phyloP scores from a whole-genome alignment of 2,888 invertebrate species.

The Dioctria linearis region DNA sequence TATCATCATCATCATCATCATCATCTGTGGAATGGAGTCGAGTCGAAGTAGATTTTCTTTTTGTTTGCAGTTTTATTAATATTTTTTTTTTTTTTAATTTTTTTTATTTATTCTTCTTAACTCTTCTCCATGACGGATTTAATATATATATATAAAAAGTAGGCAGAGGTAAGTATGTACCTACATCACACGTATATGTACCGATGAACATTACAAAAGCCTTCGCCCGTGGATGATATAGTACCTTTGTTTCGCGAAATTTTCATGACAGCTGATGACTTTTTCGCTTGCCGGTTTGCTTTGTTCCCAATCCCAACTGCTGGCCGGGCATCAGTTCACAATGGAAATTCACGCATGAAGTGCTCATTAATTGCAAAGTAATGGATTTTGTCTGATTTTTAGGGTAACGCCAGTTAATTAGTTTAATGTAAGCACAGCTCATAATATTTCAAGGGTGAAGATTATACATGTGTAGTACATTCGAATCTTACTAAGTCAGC shows the following conservation, averaged over 20 bases:
- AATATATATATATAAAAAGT: no score
- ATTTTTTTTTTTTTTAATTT: neutral
- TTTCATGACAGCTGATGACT: slow-evolving; percentile 17
- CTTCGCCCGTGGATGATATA: neutral
- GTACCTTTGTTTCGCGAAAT: slow-evolving; percentile 10
- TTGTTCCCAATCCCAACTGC: slow-evolving; percentile 12
- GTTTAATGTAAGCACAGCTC: neutral
- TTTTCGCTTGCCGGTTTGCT: neutral
- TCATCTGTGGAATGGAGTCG: neutral
- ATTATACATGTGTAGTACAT: no score
- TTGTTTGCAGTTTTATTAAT: neutral
- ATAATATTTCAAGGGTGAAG: neutral
- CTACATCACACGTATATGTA: neutral
- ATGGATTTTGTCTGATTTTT: neutral
- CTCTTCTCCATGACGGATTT: neutral
- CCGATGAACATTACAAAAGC: neutral
- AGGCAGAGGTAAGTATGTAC: neutral
- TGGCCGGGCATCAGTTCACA: slow-evolving; percentile 8
- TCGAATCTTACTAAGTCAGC: no score
- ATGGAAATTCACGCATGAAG: slow-evolving; percentile 13
- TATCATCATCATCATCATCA: neutral
- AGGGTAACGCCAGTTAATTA: slow-evolving; percentile 8
- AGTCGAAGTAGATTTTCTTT: neutral
- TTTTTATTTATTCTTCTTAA: neutral
- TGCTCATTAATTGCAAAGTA: slow-evolving; percentile 9